phyloP scores from a whole-genome alignment of 2,797 vertebrate genomes.

The Hippoglossus hippoglossus region DNA sequence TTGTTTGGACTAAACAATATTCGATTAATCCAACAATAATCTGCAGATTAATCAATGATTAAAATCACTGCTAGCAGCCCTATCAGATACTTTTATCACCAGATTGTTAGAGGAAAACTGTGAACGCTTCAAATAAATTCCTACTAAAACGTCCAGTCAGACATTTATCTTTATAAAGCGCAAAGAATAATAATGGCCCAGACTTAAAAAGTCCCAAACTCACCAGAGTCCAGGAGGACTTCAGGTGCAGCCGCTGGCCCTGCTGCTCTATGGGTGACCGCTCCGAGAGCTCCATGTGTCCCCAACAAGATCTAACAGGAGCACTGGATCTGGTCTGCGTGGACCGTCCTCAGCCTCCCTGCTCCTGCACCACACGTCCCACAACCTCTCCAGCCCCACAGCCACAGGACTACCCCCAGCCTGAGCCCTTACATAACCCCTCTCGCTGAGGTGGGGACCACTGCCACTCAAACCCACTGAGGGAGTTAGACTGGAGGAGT shows the following conservation, averaged over 20 bases:
- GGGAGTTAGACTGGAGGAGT: too few relatives aligned
- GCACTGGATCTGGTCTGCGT: neutral
- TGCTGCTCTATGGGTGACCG: slow-evolving; percentile 26
- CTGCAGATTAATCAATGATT: neutral
- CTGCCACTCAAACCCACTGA: neutral
- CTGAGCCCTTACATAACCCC: slow-evolving; percentile 63
- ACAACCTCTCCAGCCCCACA: too few relatives aligned
- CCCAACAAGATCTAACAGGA: slow-evolving; percentile 1
- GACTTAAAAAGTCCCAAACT: slow-evolving; percentile 39
- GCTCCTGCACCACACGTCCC: slow-evolving; percentile 13
- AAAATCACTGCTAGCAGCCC: too few relatives aligned
- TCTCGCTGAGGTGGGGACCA: slow-evolving; percentile 2
- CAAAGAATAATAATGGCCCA: too few relatives aligned
- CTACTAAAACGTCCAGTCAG: neutral
- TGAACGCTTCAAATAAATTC: neutral
- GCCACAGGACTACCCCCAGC: slow-evolving; percentile 33
- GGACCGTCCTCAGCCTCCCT: slow-evolving; percentile 21
- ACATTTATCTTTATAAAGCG: neutral
- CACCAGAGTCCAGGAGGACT: slow-evolving; percentile 75
- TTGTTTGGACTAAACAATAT: too few relatives aligned
- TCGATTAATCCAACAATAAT: neutral
- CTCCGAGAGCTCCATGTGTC: slow-evolving; percentile 53
- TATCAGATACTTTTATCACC: neutral
- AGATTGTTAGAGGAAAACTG: neutral
- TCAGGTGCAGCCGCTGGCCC: slow-evolving; percentile 42